Conservation (phyloP, 2,888 invertebrate genomes). For the Venusia cambrica region DNA sequence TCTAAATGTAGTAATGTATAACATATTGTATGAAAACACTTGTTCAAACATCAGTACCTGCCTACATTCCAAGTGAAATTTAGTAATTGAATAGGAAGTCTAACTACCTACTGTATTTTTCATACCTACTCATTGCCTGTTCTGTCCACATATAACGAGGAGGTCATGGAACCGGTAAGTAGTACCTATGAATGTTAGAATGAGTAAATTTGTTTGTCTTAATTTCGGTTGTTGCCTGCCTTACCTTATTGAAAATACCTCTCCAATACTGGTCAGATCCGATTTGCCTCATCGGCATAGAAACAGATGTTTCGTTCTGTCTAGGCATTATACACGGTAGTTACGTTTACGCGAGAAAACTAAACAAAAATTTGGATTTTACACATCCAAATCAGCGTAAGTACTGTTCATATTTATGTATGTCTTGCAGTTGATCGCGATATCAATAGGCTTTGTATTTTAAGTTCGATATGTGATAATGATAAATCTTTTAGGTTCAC, state of each 20-base stretch:
- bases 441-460: no score
- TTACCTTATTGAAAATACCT: conserved; percentile 75
- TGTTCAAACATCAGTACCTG: no score
- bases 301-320: conserved; percentile 61
- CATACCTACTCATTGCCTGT: no score
- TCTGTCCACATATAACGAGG: conserved; percentile 14
- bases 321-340: conserved; percentile 57
- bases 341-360: conserved; percentile 29
- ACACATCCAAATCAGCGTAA: conserved; percentile 33
- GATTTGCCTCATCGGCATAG: conserved; percentile 67
- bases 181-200: neutral
- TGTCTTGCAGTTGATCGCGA: no score
- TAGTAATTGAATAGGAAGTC: no score
- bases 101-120: no score
- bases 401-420: no score
- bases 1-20: no score
- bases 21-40: no score
- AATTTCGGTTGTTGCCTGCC: neutral
- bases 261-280: conserved; percentile 75
- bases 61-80: conserved; percentile 5
- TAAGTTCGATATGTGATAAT: no score
- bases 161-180: conserved; percentile 21
- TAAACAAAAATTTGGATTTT: conserved; percentile 26
- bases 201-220: conserved; percentile 3
- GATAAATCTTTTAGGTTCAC: no score